Conservation (phyloP, 2,797 vertebrate species). For the Bryconaethiops microstoma region DNA sequence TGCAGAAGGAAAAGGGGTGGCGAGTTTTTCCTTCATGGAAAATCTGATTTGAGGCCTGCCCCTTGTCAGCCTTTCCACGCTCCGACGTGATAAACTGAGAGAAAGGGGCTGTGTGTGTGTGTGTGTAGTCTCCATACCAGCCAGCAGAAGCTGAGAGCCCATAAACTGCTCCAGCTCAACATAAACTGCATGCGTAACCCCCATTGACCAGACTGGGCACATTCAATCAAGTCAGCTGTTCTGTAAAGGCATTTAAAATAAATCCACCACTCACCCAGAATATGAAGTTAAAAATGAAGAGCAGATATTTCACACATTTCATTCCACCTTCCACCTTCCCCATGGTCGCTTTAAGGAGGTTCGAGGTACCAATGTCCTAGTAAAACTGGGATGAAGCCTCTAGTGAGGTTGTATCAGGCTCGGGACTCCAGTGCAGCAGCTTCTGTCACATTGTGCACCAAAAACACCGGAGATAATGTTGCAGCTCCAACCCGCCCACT, state of each 20-base stretch:
- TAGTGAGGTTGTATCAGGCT: background rate
- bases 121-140: too few relatives aligned
- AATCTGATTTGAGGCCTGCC: conserved; percentile 74
- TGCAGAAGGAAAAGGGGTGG: conserved; percentile 69
- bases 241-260: background rate
- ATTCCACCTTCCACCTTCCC: conserved; percentile 87
- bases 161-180: background rate
- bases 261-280: conserved; percentile 88
- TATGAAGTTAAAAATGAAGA: conserved; percentile 93
- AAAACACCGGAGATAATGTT: conserved; percentile 22
- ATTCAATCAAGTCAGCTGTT: background rate
- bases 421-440: conserved; percentile 56
- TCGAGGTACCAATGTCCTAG: background rate
- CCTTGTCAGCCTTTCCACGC: background rate
- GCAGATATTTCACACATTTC: conserved; percentile 91
- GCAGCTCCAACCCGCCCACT: conserved; percentile 56
- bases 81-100: conserved; percentile 5
- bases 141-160: too few relatives aligned
- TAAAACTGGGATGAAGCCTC: background rate
- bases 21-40: conserved; percentile 78
- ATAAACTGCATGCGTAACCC: background rate
- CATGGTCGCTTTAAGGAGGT: conserved; percentile 69
- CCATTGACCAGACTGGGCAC: background rate
- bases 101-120: background rate
- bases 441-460: conserved; percentile 47